A percentile compares a stretch with the other conserved stretches of the same genome.
These are phyloP conservation scores for Hydropsyche betteni DNA, from an alignment of 2,888 invertebrate genomes.

Conservation along the genomic window DNA sequence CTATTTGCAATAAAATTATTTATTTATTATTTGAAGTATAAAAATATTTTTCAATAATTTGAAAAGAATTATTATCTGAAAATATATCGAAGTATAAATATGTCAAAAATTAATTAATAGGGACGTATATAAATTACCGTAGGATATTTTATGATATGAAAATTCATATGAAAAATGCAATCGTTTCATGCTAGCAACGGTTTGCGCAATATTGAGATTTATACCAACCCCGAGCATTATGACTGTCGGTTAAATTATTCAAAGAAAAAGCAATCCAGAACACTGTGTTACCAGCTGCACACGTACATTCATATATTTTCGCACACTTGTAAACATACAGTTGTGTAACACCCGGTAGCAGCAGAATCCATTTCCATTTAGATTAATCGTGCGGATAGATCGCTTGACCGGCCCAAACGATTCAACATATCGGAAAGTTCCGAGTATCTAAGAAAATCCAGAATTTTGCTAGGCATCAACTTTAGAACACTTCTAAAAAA, in stretches of 20 bases:
- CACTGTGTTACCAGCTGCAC: not conserved
- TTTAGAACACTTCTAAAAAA: too few species aligned
- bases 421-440: too few species aligned
- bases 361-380: constrained; percentile 35
- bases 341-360: not conserved
- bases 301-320: not conserved
- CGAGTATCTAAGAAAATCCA: too few species aligned
- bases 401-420: constrained; percentile 3
- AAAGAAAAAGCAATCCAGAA: constrained; percentile 20
- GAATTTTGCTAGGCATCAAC: too few species aligned
- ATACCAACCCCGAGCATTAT: constrained; percentile 2
- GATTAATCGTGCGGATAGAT: constrained; percentile 35
- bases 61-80: too few species aligned
- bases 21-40: too few species aligned
- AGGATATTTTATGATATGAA: too few species aligned
- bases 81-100: too few species aligned
- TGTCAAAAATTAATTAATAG: too few species aligned
- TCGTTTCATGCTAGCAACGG: not conserved
- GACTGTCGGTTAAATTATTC: constrained; percentile 21
- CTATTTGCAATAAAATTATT: too few species aligned
- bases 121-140: too few species aligned
- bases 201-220: constrained; percentile 18
- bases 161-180: constrained; percentile 11
- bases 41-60: too few species aligned
- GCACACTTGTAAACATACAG: not conserved